phyloP scores from a whole-genome alignment of 2,797 vertebrate species.

The Labroides dimidiatus region DNA sequence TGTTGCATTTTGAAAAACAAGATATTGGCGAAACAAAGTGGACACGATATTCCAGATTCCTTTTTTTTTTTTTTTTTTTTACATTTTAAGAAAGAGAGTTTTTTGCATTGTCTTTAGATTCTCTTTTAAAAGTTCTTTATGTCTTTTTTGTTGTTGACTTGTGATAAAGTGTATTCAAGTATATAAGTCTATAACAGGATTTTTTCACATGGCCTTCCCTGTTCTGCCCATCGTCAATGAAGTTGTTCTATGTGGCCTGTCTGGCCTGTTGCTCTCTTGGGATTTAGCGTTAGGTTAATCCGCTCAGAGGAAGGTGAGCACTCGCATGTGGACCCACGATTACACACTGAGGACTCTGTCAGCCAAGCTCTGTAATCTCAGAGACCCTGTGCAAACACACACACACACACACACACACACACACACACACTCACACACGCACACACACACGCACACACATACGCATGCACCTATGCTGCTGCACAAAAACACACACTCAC shows the following conservation, averaged over 20 bases:
- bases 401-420: conserved; percentile 22
- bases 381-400: conserved; percentile 70
- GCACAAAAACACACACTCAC: conserved; percentile 36
- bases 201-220: conserved; percentile 59
- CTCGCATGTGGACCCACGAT: conserved; percentile 87
- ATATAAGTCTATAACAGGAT: conserved; percentile 39
- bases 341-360: conserved; percentile 86
- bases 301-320: conserved; percentile 84
- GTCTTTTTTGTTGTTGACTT: conserved; percentile 36
- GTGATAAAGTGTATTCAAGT: conserved; percentile 20
- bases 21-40: not conserved
- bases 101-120: not conserved
- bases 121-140: conserved; percentile 6
- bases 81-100: conserved; percentile 2
- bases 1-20: conserved; percentile 10
- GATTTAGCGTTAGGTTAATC: conserved; percentile 86
- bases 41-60: not conserved
- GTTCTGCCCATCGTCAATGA: conserved; percentile 71
- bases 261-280: conserved; percentile 86
- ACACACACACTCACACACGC: conserved; percentile 21
- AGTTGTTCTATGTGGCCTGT: conserved; percentile 79
- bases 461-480: conserved; percentile 17
- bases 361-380: conserved; percentile 86
- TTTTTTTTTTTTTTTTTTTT: too few species aligned
- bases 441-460: conserved; percentile 42